Conservation (phyloP, 2,797 vertebrate genomes). For the Pangasius sanitwongsei region DNA sequence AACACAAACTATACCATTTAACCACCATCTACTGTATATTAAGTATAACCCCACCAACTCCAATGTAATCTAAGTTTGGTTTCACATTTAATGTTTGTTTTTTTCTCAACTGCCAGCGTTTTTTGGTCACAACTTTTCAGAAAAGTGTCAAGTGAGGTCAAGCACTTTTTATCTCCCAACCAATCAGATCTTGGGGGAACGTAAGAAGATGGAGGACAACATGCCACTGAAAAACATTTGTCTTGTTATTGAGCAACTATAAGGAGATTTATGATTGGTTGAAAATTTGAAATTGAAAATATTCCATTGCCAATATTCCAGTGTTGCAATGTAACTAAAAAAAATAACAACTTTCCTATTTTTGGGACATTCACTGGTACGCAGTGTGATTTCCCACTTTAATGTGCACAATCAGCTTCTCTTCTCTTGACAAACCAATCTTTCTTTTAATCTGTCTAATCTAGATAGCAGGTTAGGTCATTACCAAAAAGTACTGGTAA, state of each 20-base stretch:
- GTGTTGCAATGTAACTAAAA: background rate
- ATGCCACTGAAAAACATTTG: background rate
- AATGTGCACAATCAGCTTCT: background rate
- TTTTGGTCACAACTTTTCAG: background rate
- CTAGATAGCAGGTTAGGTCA: background rate
- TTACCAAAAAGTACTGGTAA: background rate
- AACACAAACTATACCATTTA: background rate
- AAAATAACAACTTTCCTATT: background rate
- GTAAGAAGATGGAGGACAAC: background rate
- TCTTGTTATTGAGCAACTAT: background rate
- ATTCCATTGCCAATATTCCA: background rate
- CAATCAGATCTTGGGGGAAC: background rate
- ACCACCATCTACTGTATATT: background rate
- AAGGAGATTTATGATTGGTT: background rate
- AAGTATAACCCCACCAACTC: background rate
- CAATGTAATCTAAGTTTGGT: background rate
- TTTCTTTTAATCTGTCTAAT: background rate
- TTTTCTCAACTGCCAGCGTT: background rate
- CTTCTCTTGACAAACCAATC: background rate
- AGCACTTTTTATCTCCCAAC: background rate
- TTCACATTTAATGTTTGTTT: background rate
- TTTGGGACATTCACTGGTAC: background rate
- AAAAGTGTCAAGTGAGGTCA: background rate
- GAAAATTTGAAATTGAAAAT: no score
- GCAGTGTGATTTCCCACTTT: background rate